These are phyloP conservation scores for Lissocephala sabroskyi DNA, from an alignment of 2,888 invertebrate species.

Conservation along the genomic window DNA sequence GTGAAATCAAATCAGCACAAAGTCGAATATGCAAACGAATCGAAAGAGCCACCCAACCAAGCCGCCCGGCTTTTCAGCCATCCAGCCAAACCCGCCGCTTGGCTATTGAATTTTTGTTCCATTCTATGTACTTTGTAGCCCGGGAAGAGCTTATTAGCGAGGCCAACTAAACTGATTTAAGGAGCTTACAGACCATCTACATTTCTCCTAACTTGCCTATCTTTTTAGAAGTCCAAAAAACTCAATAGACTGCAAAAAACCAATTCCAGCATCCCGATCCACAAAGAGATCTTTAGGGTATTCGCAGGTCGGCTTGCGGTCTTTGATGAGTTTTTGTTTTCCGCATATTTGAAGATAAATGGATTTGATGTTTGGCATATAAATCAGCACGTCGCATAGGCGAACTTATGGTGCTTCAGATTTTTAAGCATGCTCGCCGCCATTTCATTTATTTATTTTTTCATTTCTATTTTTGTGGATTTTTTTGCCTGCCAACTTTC, in stretches of 20 bases:
- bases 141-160: too few species aligned
- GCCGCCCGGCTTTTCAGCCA: too few species aligned
- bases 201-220: background rate
- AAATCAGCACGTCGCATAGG: slow-evolving; percentile 40
- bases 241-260: too few species aligned
- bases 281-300: too few species aligned
- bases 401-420: slow-evolving; percentile 12
- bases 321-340: background rate
- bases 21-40: slow-evolving; percentile 1
- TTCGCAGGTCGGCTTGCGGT: too few species aligned
- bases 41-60: background rate
- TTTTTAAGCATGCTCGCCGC: slow-evolving; percentile 28
- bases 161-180: too few species aligned
- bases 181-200: too few species aligned
- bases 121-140: too few species aligned
- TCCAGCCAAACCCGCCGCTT: too few species aligned
- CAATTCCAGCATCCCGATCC: too few species aligned
- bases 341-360: slow-evolving; percentile 58
- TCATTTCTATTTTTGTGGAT: slow-evolving; percentile 36
- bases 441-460: slow-evolving; percentile 16
- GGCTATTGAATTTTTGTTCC: too few species aligned
- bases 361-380: slow-evolving; percentile 56
- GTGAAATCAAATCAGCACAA: slow-evolving; percentile 1
- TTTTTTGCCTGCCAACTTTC: slow-evolving; percentile 35
- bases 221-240: too few species aligned